Percentiles rank a stretch among this genome's conserved stretches.
These are phyloP conservation scores for Echinarachnius parma DNA, from an alignment of 53 echinoderm and acorn worm genomes.

Conservation along the genomic window DNA sequence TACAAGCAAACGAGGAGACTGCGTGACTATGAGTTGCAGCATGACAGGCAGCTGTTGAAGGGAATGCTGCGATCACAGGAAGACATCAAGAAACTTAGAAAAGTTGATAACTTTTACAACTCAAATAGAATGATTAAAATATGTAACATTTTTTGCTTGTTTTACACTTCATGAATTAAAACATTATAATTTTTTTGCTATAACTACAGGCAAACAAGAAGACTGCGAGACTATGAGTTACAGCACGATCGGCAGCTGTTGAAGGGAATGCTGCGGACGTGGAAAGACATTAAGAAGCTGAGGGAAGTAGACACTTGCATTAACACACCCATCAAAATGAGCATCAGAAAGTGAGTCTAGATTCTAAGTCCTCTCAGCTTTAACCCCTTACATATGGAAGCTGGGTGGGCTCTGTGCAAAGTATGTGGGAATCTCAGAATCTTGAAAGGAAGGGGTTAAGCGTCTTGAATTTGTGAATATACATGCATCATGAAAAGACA, in stretches of 20 bases:
- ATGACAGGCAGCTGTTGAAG: slow-evolving; percentile 75
- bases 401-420: no score
- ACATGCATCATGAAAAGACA: no score
- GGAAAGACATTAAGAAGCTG: slow-evolving; percentile 80
- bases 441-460: no score
- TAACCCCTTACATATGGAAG: no score
- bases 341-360: slow-evolving; percentile 79
- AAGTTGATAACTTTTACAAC: slow-evolving; percentile 70
- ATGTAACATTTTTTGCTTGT: no score
- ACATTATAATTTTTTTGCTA: neutral
- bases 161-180: no score
- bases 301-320: slow-evolving; percentile 80
- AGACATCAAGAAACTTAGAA: slow-evolving; percentile 75
- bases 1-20: slow-evolving; percentile 77
- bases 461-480: no score
- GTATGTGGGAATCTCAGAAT: no score
- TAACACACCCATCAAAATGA: slow-evolving; percentile 88
- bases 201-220: slow-evolving; percentile 67
- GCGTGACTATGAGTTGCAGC: slow-evolving; percentile 76
- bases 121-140: no score
- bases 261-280: slow-evolving; percentile 77
- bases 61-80: slow-evolving; percentile 85
- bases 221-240: slow-evolving; percentile 82
- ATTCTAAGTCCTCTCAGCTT: no score
- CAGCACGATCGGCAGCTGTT: slow-evolving; percentile 76